Percentiles rank a stretch among this genome's conserved stretches.
Conservation (phyloP, 2,888 invertebrate genomes). For the Vannuccia rotundouncinata region DNA sequence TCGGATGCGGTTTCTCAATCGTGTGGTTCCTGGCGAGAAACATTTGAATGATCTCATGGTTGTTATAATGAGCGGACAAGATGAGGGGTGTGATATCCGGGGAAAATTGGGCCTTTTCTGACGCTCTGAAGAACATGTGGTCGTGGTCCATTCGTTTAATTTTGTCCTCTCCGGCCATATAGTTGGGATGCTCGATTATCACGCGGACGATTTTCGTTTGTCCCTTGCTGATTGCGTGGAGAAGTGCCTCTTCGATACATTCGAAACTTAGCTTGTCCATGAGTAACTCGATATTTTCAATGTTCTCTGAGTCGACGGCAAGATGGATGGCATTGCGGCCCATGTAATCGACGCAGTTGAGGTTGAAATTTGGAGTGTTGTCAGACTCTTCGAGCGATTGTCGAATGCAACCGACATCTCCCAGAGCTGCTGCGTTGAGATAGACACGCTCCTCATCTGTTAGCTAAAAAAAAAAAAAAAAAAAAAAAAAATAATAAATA, state of each 20-base stretch:
- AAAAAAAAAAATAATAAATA: not conserved
- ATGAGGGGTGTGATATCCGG: constrained; percentile 67
- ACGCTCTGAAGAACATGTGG: constrained; percentile 55
- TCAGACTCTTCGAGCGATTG: constrained; percentile 52
- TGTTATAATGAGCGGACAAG: constrained; percentile 67
- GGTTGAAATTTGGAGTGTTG: constrained; percentile 48
- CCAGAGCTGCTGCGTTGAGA: constrained; percentile 54
- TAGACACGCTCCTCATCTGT: constrained; percentile 56
- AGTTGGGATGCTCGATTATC: constrained; percentile 59
- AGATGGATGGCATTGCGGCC: constrained; percentile 66
- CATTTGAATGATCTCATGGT: constrained; percentile 66
- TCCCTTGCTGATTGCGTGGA: constrained; percentile 65
- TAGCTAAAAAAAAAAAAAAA: constrained; percentile 44
- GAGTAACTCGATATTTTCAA: constrained; percentile 65
- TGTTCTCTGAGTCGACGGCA: constrained; percentile 64
- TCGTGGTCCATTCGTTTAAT: constrained; percentile 50
- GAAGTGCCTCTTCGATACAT: constrained; percentile 63
- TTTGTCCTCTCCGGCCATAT: constrained; percentile 56
- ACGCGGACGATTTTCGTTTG: constrained; percentile 62
- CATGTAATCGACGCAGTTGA: constrained; percentile 59
- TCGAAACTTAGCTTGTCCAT: constrained; percentile 62
- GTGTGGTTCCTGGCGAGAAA: constrained; percentile 64
- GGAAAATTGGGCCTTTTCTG: constrained; percentile 61
- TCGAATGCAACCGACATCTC: constrained; percentile 54
- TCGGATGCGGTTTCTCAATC: constrained; percentile 64